Conservation (phyloP, 2,113 vertebrate species). For the Meriones unguiculatus region DNA sequence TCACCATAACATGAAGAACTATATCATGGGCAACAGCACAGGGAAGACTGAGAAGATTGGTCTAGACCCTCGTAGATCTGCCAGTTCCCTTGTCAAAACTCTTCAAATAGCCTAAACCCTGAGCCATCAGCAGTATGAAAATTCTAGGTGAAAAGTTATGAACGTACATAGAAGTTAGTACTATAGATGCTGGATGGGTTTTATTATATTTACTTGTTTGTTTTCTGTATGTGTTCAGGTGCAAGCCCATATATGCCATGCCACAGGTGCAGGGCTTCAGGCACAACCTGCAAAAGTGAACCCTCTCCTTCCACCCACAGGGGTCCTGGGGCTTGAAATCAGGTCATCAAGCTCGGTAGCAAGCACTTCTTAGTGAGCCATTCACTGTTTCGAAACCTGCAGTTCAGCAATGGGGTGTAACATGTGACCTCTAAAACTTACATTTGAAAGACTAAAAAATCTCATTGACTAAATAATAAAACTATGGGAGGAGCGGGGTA, state of each 20-base stretch:
- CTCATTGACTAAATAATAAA: no score
- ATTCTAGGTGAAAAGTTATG: neutral
- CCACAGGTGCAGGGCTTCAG: neutral
- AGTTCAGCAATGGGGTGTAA: neutral
- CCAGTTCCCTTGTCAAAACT: neutral
- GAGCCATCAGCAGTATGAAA: no score
- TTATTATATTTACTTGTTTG: neutral
- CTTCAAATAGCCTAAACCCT: neutral
- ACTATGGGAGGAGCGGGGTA: rapidly evolving
- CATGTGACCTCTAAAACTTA: neutral
- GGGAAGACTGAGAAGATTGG: neutral
- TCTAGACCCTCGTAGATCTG: neutral
- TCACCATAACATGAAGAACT: neutral
- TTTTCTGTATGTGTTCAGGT: neutral
- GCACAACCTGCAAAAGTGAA: neutral
- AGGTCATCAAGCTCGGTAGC: neutral
- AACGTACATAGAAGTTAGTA: neutral
- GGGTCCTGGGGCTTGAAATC: neutral
- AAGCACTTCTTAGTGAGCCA: neutral
- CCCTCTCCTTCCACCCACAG: neutral
- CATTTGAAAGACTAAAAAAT: neutral
- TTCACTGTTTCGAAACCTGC: neutral
- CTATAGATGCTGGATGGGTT: neutral
- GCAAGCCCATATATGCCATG: neutral
- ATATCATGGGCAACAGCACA: neutral